A percentile compares a stretch with the other conserved stretches of the same genome.
Conservation (phyloP, 2,797 vertebrate genomes). For the Coracias cyanogaster region DNA sequence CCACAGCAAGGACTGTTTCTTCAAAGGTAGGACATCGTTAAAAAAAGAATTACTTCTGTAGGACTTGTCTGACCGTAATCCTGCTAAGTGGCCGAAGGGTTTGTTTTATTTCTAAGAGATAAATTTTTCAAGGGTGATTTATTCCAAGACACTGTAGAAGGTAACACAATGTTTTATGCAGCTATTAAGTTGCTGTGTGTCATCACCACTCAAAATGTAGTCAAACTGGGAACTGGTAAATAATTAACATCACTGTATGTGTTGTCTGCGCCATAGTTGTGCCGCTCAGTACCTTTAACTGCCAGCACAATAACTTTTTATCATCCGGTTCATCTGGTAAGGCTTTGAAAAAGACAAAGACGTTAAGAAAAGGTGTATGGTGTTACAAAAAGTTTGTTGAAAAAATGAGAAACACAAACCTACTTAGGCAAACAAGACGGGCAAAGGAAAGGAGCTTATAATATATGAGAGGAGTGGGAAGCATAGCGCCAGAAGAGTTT, state of each 20-base stretch:
- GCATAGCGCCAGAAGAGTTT: neutral
- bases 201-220: slow-evolving; percentile 1
- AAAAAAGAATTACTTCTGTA: neutral
- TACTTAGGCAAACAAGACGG: neutral
- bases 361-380: neutral
- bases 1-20: slow-evolving; percentile 95
- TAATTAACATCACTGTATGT: neutral
- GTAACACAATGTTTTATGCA: neutral
- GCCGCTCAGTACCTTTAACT: neutral
- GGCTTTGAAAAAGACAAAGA: neutral
- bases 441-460: neutral
- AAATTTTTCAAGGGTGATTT: slow-evolving; percentile 7
- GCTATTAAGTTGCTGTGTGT: slow-evolving; percentile 10
- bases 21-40: slow-evolving; percentile 87
- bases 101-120: neutral
- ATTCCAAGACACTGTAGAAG: neutral
- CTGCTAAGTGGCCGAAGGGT: neutral
- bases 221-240: slow-evolving; percentile 2
- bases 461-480: neutral
- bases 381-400: neutral
- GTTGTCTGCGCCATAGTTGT: neutral
- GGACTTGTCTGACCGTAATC: neutral
- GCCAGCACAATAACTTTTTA: neutral
- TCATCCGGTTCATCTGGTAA: neutral
- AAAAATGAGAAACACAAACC: neutral